Evolutionary conservation across 2,113 vertebrate genomes (phyloP).

Genomic region (Microtus oregoni): DNA sequence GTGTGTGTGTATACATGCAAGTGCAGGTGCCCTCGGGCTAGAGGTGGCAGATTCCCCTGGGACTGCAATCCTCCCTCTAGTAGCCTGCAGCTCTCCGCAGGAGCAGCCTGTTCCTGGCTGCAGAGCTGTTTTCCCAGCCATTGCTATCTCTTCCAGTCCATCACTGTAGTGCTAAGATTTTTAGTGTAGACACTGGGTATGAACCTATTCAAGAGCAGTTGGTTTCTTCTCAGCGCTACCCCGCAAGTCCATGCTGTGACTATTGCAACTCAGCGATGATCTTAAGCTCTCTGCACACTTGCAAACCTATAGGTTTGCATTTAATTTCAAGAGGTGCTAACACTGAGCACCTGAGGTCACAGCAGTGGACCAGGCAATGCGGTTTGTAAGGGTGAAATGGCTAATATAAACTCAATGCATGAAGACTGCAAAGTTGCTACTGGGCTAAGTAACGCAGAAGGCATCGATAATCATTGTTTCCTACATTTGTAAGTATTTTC

Average conservation of each 20-base stretch:
- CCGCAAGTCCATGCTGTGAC: neutral
- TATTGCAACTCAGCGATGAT: neutral
- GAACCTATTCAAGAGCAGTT: neutral
- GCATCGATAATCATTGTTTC: neutral
- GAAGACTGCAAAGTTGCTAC: neutral
- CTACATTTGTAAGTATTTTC: constrained; percentile 28
- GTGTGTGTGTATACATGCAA: neutral
- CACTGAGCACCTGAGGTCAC: neutral
- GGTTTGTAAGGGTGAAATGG: constrained; percentile 24
- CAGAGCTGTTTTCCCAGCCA: neutral
- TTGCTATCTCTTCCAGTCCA: neutral
- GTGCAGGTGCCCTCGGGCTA: neutral
- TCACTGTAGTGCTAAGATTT: constrained; percentile 20
- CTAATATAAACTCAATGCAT: neutral
- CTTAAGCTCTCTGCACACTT: neutral
- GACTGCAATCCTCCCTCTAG: neutral
- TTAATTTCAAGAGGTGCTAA: constrained; percentile 46
- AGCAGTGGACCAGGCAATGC: neutral
- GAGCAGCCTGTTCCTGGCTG: neutral
- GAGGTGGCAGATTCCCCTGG: neutral
- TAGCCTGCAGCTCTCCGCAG: neutral
- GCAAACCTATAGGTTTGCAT: neutral
- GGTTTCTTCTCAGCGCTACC: neutral
- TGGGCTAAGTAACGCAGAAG: constrained; percentile 46
- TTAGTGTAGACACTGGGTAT: neutral